A percentile compares a stretch with the other conserved stretches of the same genome.
These are phyloP conservation scores for Nannobrachium achirus DNA, from an alignment of 2,113 vertebrate species.

Conservation along the genomic window DNA sequence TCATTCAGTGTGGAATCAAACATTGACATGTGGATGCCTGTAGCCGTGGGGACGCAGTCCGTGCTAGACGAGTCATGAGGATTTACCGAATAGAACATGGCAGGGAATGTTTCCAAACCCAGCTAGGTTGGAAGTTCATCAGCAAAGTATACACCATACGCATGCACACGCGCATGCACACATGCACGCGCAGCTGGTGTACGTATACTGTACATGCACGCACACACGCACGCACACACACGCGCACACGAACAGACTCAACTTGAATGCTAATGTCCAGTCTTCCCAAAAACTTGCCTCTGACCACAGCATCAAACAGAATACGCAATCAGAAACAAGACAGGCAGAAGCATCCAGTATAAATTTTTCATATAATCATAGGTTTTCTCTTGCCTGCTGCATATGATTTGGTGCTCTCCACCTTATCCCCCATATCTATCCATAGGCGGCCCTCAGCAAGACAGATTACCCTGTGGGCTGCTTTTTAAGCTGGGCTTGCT, in stretches of 20 bases:
- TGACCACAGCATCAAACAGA: constrained; percentile 78
- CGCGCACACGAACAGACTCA: background rate
- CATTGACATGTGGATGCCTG: constrained; percentile 51
- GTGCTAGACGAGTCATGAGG: constrained; percentile 49
- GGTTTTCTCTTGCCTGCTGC: constrained; percentile 54
- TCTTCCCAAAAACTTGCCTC: constrained; percentile 46
- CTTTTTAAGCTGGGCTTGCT: constrained; percentile 73
- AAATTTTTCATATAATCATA: constrained; percentile 56
- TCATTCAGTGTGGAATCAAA: constrained; percentile 53
- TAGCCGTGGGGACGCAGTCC: constrained; percentile 29
- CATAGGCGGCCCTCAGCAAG: constrained; percentile 67
- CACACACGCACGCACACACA: background rate
- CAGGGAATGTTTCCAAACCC: background rate
- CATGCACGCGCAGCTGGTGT: too few relatives aligned
- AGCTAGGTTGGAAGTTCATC: too few relatives aligned
- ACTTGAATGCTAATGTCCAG: constrained; percentile 50
- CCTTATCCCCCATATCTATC: constrained; percentile 48
- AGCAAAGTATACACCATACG: background rate
- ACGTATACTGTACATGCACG: too few relatives aligned
- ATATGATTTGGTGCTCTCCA: constrained; percentile 46
- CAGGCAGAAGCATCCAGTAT: constrained; percentile 57
- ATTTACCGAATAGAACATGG: constrained; percentile 21
- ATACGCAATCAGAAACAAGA: constrained; percentile 69
- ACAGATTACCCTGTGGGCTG: constrained; percentile 73
- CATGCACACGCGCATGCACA: background rate